phyloP scores from a whole-genome alignment of 2,888 invertebrate species.

The Zaprionus lineosus region DNA sequence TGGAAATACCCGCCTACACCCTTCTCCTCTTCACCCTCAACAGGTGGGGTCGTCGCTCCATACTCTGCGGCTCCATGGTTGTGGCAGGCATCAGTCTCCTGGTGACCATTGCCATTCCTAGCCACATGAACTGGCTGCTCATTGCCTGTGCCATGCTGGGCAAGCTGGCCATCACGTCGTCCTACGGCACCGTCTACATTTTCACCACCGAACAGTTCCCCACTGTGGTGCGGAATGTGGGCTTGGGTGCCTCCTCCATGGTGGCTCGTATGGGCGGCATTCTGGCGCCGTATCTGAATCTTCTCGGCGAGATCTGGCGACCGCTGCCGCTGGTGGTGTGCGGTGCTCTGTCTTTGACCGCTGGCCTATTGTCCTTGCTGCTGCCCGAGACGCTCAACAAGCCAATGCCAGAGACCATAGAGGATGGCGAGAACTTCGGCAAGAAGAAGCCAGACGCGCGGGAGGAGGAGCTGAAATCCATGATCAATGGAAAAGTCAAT shows the following conservation, averaged over 20 bases:
- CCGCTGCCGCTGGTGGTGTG: constrained; percentile 90
- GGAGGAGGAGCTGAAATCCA: constrained; percentile 62
- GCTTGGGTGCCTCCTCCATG: constrained; percentile 93
- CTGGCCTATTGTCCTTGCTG: constrained; percentile 87
- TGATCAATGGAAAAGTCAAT: constrained; percentile 53
- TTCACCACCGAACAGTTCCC: constrained; percentile 90
- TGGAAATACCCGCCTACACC: constrained; percentile 89
- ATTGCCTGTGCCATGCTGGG: constrained; percentile 88
- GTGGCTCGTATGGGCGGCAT: constrained; percentile 91
- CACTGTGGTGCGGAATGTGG: constrained; percentile 91
- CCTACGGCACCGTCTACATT: constrained; percentile 89
- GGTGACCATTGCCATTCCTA: constrained; percentile 85
- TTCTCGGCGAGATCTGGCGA: constrained; percentile 85
- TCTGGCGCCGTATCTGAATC: constrained; percentile 90
- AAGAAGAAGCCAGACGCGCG: constrained; percentile 71
- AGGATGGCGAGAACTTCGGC: constrained; percentile 89
- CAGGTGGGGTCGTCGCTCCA: constrained; percentile 87
- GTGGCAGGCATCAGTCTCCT: constrained; percentile 86
- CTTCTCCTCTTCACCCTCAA: constrained; percentile 88
- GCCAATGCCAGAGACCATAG: constrained; percentile 90
- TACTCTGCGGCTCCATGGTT: constrained; percentile 88
- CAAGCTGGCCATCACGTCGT: constrained; percentile 88
- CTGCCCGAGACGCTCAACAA: constrained; percentile 91
- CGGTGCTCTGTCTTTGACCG: constrained; percentile 88
- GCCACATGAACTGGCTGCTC: constrained; percentile 84